A percentile compares a stretch with the other conserved stretches of the same genome.
These are phyloP conservation scores for Mythimna loreyi DNA, from an alignment of 2,888 invertebrate genomes.

Conservation along the genomic window DNA sequence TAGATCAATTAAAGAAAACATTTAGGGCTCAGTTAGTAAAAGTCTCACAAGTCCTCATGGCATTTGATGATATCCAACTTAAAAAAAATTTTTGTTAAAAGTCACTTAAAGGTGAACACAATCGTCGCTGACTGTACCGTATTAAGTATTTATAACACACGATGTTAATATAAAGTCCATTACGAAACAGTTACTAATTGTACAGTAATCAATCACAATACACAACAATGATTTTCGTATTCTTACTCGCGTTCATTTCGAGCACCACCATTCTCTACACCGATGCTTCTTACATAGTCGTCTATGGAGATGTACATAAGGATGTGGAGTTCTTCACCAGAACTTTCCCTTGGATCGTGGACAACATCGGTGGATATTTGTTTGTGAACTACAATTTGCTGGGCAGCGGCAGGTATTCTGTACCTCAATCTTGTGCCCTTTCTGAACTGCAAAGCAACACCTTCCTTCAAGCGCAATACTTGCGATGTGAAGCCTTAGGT, in stretches of 20 bases:
- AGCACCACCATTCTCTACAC: background rate
- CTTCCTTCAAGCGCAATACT: constrained; percentile 76
- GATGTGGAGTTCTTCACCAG: constrained; percentile 68
- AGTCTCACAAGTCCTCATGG: too few relatives aligned
- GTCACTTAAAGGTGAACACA: background rate
- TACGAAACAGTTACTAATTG: too few relatives aligned
- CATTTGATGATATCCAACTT: too few relatives aligned
- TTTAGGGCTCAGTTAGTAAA: too few relatives aligned
- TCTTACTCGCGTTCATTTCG: background rate
- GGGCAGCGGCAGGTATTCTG: constrained; percentile 75
- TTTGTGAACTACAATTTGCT: constrained; percentile 70
- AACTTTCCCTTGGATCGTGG: constrained; percentile 76
- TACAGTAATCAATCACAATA: background rate
- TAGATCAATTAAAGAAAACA: too few relatives aligned
- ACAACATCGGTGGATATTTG: constrained; percentile 77
- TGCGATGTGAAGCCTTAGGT: constrained; percentile 79
- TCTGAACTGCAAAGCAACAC: constrained; percentile 68
- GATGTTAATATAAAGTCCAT: background rate
- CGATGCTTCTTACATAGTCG: constrained; percentile 4
- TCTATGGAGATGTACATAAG: constrained; percentile 69
- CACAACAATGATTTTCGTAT: constrained; percentile 3
- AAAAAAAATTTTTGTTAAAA: too few relatives aligned
- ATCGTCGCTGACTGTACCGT: constrained; percentile 17
- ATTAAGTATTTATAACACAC: constrained; percentile 9
- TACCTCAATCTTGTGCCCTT: constrained; percentile 78